Percentiles rank a stretch among this genome's conserved stretches.
These are phyloP conservation scores for Drosophila setosimentum DNA, from an alignment of 2,888 invertebrate species.

Conservation along the genomic window DNA sequence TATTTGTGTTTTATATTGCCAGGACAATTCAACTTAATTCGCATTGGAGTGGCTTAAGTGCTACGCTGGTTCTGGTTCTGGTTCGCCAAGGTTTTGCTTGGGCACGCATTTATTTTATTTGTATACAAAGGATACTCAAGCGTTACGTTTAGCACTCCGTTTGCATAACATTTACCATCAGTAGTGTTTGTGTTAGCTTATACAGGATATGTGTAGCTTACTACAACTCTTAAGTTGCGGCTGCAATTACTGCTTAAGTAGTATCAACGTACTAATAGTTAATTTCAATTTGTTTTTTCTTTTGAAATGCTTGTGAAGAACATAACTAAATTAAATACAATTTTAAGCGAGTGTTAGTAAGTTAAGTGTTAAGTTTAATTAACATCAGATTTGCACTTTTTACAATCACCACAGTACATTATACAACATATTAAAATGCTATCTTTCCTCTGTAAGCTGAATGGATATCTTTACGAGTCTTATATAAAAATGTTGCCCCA, in stretches of 20 bases:
- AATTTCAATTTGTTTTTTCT: accelerated
- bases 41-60: conserved; percentile 22
- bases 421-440: background rate
- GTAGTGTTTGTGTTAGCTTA: background rate
- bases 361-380: too few species aligned
- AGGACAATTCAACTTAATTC: conserved; percentile 36
- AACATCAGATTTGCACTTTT: background rate
- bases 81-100: conserved; percentile 5
- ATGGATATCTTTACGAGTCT: background rate
- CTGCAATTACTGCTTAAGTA: background rate
- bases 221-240: background rate
- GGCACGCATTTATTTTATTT: conserved; percentile 34
- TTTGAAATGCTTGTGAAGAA: background rate
- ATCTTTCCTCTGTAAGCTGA: background rate
- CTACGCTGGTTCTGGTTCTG: conserved; percentile 13
- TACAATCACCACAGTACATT: background rate
- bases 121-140: conserved; percentile 15
- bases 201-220: background rate
- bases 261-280: background rate
- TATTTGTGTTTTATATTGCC: conserved; percentile 55
- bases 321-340: background rate
- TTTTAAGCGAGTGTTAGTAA: background rate
- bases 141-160: background rate
- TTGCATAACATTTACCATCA: background rate
- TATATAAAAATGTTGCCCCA: background rate